Evolutionary conservation across 2,797 vertebrate species (phyloP), one percentile per base, ranked within the genome.

Genomic region (Micromesistius poutassou): DNA sequence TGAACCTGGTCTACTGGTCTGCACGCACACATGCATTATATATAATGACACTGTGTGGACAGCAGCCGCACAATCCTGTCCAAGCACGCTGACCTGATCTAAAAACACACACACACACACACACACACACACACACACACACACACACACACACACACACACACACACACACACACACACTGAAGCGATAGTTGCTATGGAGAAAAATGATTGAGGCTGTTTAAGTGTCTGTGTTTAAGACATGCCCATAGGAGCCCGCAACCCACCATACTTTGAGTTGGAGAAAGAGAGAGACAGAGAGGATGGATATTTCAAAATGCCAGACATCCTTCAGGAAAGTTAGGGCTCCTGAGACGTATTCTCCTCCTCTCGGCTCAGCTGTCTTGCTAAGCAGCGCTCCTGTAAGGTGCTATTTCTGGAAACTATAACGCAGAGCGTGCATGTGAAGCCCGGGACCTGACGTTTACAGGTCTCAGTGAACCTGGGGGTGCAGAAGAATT

Each of bases 101-200:
- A 42, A 10, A 42, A 1, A 42, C 40, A 42, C 40, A 46, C 40
- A 46, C 40, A 46, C 40, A 46, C 40, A 46, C 40, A 46, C 40
- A 46, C 40, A 46, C 40, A 46, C 40, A 22, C 19, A 66, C 19
- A 66, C 25, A 46, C 73, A 46, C 73, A 30, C 38, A 71, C 70
- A 71, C 70, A 68, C 62, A 76, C 70, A 71, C 25, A 71, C 70
- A 71, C 30, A 71, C 70, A 71, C 68, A 71, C 68, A 71, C 28
- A 71, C 70, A 30, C 70, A 31, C 70, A 71, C 70, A 71, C 42
- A 55, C 62, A 66, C 62, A 66, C 62, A 66, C 87, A 77, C 72
- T 8, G 9, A 38, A 74, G 80, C 78, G 62, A 76, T 81, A 36
- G 85, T 88, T 83, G 40, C 77, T 73, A 82, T 83, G 75, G 84